These are phyloP conservation scores for Phrynosoma platyrhinos DNA, from an alignment of 2,113 vertebrate genomes.

Conservation along the genomic window DNA sequence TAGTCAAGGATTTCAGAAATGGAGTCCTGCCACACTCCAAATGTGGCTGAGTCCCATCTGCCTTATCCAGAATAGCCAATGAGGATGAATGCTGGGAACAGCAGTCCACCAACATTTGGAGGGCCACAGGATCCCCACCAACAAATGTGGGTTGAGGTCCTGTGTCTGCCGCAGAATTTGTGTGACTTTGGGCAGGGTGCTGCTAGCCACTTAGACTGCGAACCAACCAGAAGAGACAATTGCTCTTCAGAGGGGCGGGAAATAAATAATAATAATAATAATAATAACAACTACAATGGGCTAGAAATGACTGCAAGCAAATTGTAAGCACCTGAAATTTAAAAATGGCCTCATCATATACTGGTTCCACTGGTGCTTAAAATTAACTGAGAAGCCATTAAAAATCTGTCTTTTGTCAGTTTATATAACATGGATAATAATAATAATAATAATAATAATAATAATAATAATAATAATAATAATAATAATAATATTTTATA, in stretches of 20 bases:
- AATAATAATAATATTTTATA: no score
- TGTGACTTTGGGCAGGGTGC: neutral
- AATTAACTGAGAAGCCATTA: neutral
- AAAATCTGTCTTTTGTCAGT: no score
- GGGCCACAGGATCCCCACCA: no score
- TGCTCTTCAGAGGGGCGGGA: no score
- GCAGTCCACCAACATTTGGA: no score
- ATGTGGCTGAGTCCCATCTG: neutral
- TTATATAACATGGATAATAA: neutral
- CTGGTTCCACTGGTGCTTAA: neutral
- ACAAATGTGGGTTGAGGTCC: neutral
- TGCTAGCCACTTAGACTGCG: neutral
- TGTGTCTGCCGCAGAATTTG: neutral
- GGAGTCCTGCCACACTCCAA: neutral
- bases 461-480: no score
- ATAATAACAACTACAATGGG: neutral
- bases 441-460: no score
- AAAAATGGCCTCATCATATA: fast-evolving
- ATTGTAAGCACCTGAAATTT: neutral
- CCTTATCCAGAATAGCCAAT: no score
- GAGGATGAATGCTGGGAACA: no score
- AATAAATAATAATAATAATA: no score
- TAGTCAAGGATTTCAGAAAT: no score
- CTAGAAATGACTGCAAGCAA: neutral
- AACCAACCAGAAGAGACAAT: no score